Percentiles rank a stretch among this genome's conserved stretches.
Evolutionary conservation across 2,797 vertebrate species (phyloP).

Genomic region (Liasis olivaceus): DNA sequence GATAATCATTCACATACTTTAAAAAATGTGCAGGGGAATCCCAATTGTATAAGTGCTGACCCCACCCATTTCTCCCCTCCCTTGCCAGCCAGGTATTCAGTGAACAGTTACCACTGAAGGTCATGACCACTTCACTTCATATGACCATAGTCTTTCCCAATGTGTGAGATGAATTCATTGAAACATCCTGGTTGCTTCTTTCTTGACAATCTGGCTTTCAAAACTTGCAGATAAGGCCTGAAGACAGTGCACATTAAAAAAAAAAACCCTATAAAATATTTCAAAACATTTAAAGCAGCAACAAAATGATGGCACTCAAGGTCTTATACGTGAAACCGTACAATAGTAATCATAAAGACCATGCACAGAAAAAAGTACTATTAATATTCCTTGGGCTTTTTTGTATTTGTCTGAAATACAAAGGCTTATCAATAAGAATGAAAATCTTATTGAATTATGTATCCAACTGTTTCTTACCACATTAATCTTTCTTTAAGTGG

Average conservation of each 20-base stretch:
- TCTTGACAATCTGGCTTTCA: not conserved
- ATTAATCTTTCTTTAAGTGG: not conserved
- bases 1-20: not conserved
- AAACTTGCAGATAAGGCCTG: too few relatives aligned
- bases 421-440: not conserved
- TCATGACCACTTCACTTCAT: not conserved
- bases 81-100: not conserved
- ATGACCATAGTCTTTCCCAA: not conserved
- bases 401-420: not conserved
- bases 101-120: too few relatives aligned
- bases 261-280: not conserved
- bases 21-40: not conserved
- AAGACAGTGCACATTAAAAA: not conserved
- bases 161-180: not conserved
- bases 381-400: not conserved
- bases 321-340: not conserved
- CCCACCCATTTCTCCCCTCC: not conserved
- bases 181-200: not conserved
- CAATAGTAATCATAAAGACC: not conserved
- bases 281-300: not conserved
- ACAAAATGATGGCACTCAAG: not conserved
- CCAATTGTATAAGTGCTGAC: not conserved
- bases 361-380: not conserved
- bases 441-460: slow-evolving; percentile 15
- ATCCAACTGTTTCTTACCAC: not conserved